These are phyloP conservation scores for Cyprinodon variegatus DNA, from an alignment of 2,113 vertebrate species.

Conservation along the genomic window DNA sequence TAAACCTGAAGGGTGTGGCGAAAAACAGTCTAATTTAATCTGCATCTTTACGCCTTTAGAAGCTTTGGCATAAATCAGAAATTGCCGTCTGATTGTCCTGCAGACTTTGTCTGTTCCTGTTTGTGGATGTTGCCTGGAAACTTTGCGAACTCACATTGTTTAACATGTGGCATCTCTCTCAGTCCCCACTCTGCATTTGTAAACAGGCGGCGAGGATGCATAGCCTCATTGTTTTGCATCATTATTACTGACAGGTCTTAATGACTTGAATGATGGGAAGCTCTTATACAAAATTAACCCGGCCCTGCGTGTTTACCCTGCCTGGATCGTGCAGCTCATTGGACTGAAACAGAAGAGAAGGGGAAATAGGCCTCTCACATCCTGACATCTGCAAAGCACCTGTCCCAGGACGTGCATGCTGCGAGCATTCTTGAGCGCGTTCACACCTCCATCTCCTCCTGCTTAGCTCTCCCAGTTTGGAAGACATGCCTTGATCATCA, in stretches of 20 bases:
- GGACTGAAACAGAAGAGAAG: conserved; percentile 55
- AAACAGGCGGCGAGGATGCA: conserved; percentile 59
- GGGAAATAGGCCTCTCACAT: conserved; percentile 54
- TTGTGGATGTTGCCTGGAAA: conserved; percentile 69
- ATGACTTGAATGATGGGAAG: conserved; percentile 71
- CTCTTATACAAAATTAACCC: conserved; percentile 63
- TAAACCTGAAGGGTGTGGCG: conserved; percentile 32
- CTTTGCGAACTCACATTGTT: conserved; percentile 67
- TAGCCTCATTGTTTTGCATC: conserved; percentile 71
- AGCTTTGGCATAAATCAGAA: conserved; percentile 49
- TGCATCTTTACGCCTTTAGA: conserved; percentile 1
- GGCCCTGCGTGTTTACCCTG: conserved; percentile 66
- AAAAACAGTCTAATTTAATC: conserved; percentile 48
- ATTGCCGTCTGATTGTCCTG: conserved; percentile 57
- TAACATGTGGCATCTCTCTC: conserved; percentile 61
- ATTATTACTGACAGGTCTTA: conserved; percentile 72
- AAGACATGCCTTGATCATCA: conserved; percentile 22
- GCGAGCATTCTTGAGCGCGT: conserved; percentile 28
- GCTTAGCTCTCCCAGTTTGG: conserved; percentile 22
- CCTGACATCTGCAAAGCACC: conserved; percentile 76
- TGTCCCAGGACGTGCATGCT: conserved; percentile 56
- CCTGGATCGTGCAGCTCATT: conserved; percentile 66
- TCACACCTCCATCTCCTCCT: conserved; percentile 34
- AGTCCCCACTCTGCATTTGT: conserved; percentile 40
- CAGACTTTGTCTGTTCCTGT: conserved; percentile 68